Conservation (phyloP, 53 echinoderm and acorn worm species). For the Pentamera pediparva region DNA sequence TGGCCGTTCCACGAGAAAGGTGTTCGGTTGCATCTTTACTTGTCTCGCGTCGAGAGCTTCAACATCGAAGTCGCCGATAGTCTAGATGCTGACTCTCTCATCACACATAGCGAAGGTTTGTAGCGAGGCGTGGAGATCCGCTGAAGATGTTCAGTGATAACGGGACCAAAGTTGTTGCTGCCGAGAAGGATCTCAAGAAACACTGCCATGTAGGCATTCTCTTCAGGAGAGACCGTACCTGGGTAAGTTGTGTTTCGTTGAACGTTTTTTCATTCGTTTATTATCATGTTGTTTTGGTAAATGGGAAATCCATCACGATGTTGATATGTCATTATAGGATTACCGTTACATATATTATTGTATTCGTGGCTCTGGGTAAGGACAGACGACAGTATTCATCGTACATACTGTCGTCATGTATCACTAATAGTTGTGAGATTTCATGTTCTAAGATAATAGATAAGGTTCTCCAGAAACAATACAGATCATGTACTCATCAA, state of each 20-base stretch:
- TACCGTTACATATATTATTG: too few relatives aligned
- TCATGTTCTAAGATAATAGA: too few relatives aligned
- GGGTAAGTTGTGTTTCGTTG: neutral
- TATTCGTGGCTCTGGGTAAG: too few relatives aligned
- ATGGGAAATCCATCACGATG: too few relatives aligned
- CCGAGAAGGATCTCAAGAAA: slow-evolving; percentile 25
- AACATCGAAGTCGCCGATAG: slow-evolving; percentile 35
- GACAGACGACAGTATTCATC: too few relatives aligned
- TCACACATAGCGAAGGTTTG: slow-evolving; percentile 40
- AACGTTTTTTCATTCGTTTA: too few relatives aligned
- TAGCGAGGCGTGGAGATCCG: slow-evolving; percentile 40
- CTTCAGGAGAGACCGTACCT: neutral
- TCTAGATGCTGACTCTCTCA: slow-evolving; percentile 31
- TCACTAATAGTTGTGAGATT: too few relatives aligned
- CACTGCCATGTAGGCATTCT: neutral
- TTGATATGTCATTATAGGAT: too few relatives aligned
- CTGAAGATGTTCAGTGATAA: slow-evolving; percentile 41
- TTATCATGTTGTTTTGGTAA: too few relatives aligned
- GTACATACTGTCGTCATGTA: too few relatives aligned
- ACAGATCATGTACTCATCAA: too few relatives aligned
- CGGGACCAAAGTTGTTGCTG: slow-evolving; percentile 38
- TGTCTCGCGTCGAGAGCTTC: slow-evolving; percentile 26
- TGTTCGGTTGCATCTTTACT: slow-evolving; percentile 32
- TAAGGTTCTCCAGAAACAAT: too few relatives aligned
- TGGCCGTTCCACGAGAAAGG: neutral